Evolutionary conservation across 1,140 invertebrate genomes (phyloP).

Genomic region (Apis cerana): DNA sequence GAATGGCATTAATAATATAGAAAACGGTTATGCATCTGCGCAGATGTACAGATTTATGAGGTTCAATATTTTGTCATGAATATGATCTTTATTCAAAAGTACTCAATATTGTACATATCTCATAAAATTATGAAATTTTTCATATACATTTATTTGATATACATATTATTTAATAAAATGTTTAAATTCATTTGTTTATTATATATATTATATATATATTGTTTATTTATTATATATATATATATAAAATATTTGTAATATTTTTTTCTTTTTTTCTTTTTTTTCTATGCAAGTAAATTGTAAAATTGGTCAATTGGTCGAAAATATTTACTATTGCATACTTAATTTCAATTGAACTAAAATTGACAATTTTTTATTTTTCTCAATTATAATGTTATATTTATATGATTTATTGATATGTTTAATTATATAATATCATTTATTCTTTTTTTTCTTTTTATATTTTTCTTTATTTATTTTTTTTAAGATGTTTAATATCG

Average conservation of each 20-base stretch:
- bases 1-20: constrained; percentile 52
- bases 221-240: no score
- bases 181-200: not conserved
- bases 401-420: not conserved
- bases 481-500: not conserved
- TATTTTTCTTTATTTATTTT: not conserved
- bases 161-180: not conserved
- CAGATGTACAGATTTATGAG: constrained; percentile 53
- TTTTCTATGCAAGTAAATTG: no score
- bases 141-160: no score
- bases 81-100: constrained; percentile 1
- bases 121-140: not conserved
- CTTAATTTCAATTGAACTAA: no score
- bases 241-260: no score
- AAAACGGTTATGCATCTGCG: constrained; percentile 58
- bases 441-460: not conserved
- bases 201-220: no score
- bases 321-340: not conserved
- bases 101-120: not conserved
- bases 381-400: not conserved
- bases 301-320: not conserved
- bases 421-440: not conserved
- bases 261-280: no score
- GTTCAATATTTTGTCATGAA: constrained; percentile 60
- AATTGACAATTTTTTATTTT: not conserved